These are phyloP conservation scores for Drosophila flavopinicola DNA, from an alignment of 2,888 invertebrate genomes.

Conservation along the genomic window DNA sequence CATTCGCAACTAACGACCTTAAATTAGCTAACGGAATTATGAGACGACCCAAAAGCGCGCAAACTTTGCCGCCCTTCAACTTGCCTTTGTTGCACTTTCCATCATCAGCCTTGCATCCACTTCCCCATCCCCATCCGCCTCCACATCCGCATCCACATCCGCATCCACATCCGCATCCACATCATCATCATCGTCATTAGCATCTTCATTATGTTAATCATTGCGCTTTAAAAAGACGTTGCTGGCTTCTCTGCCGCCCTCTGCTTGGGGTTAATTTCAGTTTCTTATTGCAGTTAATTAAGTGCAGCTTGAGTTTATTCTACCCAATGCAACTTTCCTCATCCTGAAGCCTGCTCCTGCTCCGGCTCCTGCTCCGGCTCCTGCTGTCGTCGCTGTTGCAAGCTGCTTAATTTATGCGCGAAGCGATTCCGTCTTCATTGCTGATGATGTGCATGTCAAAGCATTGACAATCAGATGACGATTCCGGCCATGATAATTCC, in stretches of 20 bases:
- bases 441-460: slow-evolving; percentile 65
- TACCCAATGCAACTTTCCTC: slow-evolving; percentile 4
- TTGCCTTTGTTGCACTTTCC: slow-evolving; percentile 42
- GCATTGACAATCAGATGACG: slow-evolving; percentile 59
- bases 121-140: slow-evolving; percentile 7
- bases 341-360: background rate
- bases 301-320: slow-evolving; percentile 67
- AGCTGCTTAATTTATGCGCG: slow-evolving; percentile 58
- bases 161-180: slow-evolving; percentile 14
- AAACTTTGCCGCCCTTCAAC: slow-evolving; percentile 46
- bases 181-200: slow-evolving; percentile 14
- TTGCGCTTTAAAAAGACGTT: slow-evolving; percentile 28
- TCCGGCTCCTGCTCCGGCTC: background rate
- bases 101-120: slow-evolving; percentile 20
- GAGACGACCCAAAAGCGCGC: slow-evolving; percentile 30
- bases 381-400: slow-evolving; percentile 9
- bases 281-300: slow-evolving; percentile 79
- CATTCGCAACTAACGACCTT: slow-evolving; percentile 56
- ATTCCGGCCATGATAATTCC: slow-evolving; percentile 57
- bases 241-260: background rate
- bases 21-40: slow-evolving; percentile 70
- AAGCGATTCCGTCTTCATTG: slow-evolving; percentile 20
- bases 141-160: background rate
- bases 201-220: slow-evolving; percentile 39
- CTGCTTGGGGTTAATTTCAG: slow-evolving; percentile 65